These are phyloP conservation scores for Ovibos moschatus DNA, from an alignment of 2,113 vertebrate genomes.

Conservation along the genomic window DNA sequence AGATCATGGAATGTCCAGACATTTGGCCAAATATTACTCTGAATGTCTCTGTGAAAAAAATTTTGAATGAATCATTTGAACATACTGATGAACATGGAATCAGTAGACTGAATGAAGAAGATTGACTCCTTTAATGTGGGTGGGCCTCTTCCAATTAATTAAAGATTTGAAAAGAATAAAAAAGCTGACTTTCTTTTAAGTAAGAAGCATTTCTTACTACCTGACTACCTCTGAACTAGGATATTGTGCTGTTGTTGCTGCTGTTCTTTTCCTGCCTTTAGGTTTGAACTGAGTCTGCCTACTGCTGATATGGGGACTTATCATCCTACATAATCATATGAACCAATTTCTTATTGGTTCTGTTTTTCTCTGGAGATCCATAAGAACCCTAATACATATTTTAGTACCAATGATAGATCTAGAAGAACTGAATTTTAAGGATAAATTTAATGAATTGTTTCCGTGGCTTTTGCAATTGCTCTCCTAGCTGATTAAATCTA, in stretches of 20 bases:
- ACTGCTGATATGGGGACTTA: background rate
- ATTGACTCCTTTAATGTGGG: background rate
- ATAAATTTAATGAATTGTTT: background rate
- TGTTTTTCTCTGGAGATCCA: background rate
- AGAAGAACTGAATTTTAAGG: background rate
- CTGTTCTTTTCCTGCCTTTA: background rate
- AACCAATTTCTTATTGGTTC: background rate
- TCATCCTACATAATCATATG: background rate
- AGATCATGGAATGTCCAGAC: background rate
- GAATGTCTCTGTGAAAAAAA: background rate
- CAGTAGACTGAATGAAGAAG: background rate
- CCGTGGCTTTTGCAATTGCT: background rate
- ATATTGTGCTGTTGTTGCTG: background rate
- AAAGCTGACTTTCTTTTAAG: background rate
- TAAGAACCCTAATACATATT: background rate
- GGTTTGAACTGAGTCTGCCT: background rate
- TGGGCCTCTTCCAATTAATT: background rate
- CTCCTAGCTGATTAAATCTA: background rate
- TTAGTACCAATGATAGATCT: background rate
- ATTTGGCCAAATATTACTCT: background rate
- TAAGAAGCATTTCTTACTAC: background rate
- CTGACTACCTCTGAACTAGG: background rate
- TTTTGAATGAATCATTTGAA: background rate
- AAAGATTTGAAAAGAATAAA: background rate
- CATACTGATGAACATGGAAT: background rate